Evolutionary conservation across 2,113 vertebrate genomes (phyloP).

Genomic region (Percopsis transmontana): DNA sequence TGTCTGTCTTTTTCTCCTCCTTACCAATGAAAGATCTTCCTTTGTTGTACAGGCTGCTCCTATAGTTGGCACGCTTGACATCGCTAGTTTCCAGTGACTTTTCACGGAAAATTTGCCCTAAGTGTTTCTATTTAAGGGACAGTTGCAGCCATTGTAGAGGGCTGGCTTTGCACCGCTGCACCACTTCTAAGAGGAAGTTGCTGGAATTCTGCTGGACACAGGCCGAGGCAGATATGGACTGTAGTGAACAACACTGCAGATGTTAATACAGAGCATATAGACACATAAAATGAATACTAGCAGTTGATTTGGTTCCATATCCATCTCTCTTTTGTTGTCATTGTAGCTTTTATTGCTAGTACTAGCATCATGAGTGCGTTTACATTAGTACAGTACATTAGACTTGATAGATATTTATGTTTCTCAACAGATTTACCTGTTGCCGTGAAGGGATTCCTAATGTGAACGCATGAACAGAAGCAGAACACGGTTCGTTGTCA

Average conservation of each 20-base stretch:
- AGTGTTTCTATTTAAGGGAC: neutral
- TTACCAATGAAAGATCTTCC: slow-evolving; percentile 56
- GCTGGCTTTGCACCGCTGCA: neutral
- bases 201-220: neutral
- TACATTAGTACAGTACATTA: no score
- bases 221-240: neutral
- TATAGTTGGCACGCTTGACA: slow-evolving; percentile 8
- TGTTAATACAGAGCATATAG: neutral
- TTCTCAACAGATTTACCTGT: slow-evolving; percentile 25
- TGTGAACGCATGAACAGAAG: slow-evolving; percentile 42
- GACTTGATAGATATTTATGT: slow-evolving; percentile 20
- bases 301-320: neutral
- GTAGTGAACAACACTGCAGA: neutral
- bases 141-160: slow-evolving; percentile 2
- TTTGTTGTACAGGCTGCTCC: slow-evolving; percentile 8
- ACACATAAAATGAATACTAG: neutral
- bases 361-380: neutral
- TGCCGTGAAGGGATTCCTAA: slow-evolving; percentile 10
- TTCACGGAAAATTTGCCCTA: slow-evolving; percentile 3
- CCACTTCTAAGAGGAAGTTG: neutral
- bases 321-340: neutral
- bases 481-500: slow-evolving; percentile 27
- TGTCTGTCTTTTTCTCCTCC: slow-evolving; percentile 55
- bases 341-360: neutral
- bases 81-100: slow-evolving; percentile 1